Evolutionary conservation across 2,888 invertebrate genomes (phyloP), one percentile per base, ranked within the genome.

Genomic region (Lycocerus yunnanus): DNA sequence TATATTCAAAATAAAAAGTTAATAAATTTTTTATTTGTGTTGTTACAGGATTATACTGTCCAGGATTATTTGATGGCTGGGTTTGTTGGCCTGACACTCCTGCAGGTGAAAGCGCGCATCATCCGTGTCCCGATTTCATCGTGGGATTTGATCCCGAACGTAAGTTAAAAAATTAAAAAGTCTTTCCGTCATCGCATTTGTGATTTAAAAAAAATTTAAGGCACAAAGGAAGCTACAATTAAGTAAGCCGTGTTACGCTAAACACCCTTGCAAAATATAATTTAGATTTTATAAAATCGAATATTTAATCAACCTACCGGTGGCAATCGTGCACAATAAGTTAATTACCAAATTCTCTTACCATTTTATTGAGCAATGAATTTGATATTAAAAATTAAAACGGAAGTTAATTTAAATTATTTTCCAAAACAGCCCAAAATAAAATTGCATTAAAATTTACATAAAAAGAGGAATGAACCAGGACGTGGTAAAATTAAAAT

Each of bases 61-160:
- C 90, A 65, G 92, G 93, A 78, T 92, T 92, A 21, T 96, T 93
- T 88, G 96, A 96, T 87, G 92, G 92, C 68, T 95, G 95, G 95
- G 90, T 92, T 20, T 96, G 96, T 86, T 92, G 92, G 90, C 93
- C 93, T 77, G 91, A 92, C 88, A 95, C 95, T 13, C 88, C 89
- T 58, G 89, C 92, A 81, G 94, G 93, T 81, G 84, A 87, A 79
- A 89, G 90, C 71, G 94, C 92, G 58, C 90, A 88, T 86, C 91
- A 90, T 78, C 89, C 88, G 74, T 95, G 95, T 85, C 95, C 95
- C n/a, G 89, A 86, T 80, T 94, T 94, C 86, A 91, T 94, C 81
- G 90, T 91, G 66, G 94, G 94, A 82, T 95, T 95, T 86, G 93
- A 93, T 84, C 89, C 92, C 71, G 89, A 89, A 80, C 88, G 94